These are phyloP conservation scores for Puffinus mauretanicus DNA, from an alignment of 2,113 vertebrate genomes.

Conservation along the genomic window DNA sequence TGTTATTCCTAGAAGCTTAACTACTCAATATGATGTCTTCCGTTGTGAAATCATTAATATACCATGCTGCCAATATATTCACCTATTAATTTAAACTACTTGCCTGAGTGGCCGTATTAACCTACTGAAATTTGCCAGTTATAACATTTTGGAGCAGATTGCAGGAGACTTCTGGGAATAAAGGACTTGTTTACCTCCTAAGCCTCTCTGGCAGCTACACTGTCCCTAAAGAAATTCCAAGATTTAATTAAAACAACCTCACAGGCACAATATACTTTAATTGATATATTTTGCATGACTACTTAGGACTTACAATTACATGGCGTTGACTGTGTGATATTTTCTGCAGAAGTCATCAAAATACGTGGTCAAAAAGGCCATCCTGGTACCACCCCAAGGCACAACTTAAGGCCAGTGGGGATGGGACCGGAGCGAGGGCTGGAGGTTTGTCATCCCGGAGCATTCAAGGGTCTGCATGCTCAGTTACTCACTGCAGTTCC, in stretches of 20 bases:
- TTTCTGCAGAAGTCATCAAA: neutral
- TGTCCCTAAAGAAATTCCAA: neutral
- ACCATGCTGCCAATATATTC: neutral
- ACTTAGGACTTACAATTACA: neutral
- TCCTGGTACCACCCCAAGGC: neutral
- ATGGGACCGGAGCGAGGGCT: neutral
- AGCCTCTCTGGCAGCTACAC: neutral
- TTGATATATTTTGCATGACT: neutral
- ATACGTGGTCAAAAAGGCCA: neutral
- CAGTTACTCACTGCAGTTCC: neutral
- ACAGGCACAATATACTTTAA: neutral
- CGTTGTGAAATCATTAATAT: neutral
- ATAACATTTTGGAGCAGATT: neutral
- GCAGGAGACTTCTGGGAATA: neutral
- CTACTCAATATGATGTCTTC: neutral
- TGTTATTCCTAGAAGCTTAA: neutral
- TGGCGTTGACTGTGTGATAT: rapidly evolving
- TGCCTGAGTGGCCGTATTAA: neutral
- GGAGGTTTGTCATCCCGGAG: neutral
- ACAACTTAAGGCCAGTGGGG: neutral
- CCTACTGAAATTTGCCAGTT: neutral
- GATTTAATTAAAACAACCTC: neutral
- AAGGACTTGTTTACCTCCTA: neutral
- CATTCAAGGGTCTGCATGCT: neutral
- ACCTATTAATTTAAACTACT: neutral